phyloP scores from a whole-genome alignment of 2,797 vertebrate genomes.

The Euphonia xanthogaster region DNA sequence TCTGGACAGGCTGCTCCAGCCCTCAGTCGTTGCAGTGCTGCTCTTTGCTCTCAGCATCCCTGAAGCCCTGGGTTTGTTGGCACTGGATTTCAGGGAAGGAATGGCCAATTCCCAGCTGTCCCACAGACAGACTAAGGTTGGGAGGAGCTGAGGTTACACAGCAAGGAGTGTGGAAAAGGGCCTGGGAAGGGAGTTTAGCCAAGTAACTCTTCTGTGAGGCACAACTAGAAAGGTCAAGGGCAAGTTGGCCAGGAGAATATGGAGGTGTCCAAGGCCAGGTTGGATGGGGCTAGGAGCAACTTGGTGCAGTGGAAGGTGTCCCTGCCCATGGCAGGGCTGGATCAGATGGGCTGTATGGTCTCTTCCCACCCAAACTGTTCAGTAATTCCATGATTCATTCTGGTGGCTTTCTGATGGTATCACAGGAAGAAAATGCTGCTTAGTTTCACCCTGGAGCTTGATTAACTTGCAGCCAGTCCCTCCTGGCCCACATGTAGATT shows the following conservation, averaged over 20 bases:
- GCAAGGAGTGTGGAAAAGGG: fast-evolving
- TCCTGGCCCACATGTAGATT: fast-evolving
- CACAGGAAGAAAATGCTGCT: fast-evolving
- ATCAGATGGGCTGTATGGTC: too few relatives aligned
- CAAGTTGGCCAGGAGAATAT: background rate
- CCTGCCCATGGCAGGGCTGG: background rate
- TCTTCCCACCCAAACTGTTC: background rate
- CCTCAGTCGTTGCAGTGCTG: fast-evolving
- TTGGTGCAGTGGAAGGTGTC: background rate
- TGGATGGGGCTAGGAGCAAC: background rate
- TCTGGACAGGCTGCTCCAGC: background rate
- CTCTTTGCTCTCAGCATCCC: background rate
- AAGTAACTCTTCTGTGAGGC: background rate
- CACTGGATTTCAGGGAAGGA: background rate
- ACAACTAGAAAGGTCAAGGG: background rate
- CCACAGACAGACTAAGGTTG: background rate
- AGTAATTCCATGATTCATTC: fast-evolving
- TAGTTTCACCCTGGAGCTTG: background rate
- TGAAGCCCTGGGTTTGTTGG: background rate
- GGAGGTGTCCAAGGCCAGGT: background rate
- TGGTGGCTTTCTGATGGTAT: background rate
- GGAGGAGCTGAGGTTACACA: background rate
- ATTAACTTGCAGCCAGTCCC: background rate
- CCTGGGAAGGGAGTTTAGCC: background rate
- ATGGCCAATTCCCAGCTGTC: background rate